A percentile compares a stretch with the other conserved stretches of the same genome.
Evolutionary conservation across 2,888 invertebrate genomes (phyloP).

Genomic region (Synergus itoensis): DNA sequence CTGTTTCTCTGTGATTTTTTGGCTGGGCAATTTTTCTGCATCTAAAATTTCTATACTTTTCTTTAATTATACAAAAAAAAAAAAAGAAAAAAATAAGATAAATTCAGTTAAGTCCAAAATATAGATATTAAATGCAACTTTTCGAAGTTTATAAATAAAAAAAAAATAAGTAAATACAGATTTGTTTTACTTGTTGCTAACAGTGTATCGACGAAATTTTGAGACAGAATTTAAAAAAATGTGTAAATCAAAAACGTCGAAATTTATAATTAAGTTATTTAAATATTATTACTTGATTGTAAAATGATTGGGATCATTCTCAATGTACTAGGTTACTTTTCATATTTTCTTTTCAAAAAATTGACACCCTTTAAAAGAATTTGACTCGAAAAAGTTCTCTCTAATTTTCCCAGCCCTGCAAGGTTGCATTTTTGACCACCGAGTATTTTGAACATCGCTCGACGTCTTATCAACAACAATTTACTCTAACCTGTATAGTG

Average conservation of each 20-base stretch:
- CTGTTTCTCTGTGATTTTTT: neutral
- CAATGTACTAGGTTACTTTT: too few species aligned
- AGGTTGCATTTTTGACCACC: neutral
- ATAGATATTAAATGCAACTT: conserved; percentile 38
- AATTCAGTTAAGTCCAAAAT: neutral
- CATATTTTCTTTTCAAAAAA: neutral
- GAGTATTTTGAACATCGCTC: neutral
- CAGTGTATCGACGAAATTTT: neutral
- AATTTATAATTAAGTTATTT: neutral
- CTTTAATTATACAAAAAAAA: neutral
- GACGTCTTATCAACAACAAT: conserved; percentile 31
- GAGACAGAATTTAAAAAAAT: neutral
- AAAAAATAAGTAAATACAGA: conserved; percentile 24
- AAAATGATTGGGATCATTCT: too few species aligned
- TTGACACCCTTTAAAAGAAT: neutral
- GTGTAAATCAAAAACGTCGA: neutral
- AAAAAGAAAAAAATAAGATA: neutral
- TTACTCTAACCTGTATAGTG: conserved; percentile 28
- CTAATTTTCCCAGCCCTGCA: conserved; percentile 15
- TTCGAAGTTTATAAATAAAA: neutral
- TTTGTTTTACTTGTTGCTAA: neutral
- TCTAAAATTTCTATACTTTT: neutral
- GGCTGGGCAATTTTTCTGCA: conserved; percentile 31
- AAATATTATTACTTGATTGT: too few species aligned
- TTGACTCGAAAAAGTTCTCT: neutral